Evolutionary conservation across 2,888 invertebrate genomes (phyloP), one percentile per base, ranked within the genome.

Genomic region (Cerceris rybyensis): DNA sequence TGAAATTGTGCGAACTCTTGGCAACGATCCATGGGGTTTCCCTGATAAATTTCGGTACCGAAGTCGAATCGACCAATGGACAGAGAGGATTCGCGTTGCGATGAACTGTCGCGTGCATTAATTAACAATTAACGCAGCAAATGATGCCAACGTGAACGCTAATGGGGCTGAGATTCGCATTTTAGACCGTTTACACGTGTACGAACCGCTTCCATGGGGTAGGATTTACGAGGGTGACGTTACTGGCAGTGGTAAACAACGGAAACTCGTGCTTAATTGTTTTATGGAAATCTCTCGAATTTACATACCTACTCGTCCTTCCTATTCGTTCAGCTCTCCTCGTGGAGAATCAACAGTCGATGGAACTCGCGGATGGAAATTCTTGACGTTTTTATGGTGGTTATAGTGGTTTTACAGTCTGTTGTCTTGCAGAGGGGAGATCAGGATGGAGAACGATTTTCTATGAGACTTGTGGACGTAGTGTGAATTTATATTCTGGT

Each of bases 251-350:
- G 70, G 70, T 76, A 83, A 83, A 83, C 81, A 81, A 84, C 76
- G 81, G 76, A 78, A 84, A 77, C 79, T 81, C 78, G 67, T 28
- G 66, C 72, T 80, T 86, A 85, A 87, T 85, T 84, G 82, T 83
- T 82, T 87, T 84, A 83, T 85, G 87, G 85, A 81, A 86, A 87
- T 86, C 64, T 55, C 9, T 9, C 43, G 57, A 14, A 84, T 84
- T 78, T 83, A 68, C 86, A 82, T 82, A 79, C 43, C 70, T 55
- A 46, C 60, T 73, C 58, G 67, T 54, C 42, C 66, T 14, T 65
- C 71, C 66, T 52, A n/a, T 50, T 7, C 54, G 7, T 39, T 43
- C 39, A 13, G 13, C 9, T 11, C 54, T 43, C 42, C 65, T 54
- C 59, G 8, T n/a, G 60, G 49, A 52, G 50, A 43, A 17, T 28